A percentile compares a stretch with the other conserved stretches of the same genome.
Conservation (phyloP, 2,113 vertebrate genomes). For the Origma solitaria region DNA sequence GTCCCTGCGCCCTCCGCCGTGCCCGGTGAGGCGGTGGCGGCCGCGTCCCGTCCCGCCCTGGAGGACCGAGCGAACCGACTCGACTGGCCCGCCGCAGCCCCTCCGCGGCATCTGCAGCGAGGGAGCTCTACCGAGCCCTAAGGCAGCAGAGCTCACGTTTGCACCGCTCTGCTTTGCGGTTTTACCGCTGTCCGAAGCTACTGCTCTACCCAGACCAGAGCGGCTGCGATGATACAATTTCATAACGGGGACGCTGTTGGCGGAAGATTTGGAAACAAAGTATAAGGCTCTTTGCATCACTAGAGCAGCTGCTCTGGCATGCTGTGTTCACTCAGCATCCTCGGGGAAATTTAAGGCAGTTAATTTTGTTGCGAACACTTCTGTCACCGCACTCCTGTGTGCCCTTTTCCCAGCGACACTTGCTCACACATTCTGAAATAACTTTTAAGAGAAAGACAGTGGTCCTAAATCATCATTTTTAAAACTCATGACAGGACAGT, state of each 20-base stretch:
- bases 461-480: neutral
- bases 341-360: neutral
- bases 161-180: neutral
- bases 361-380: neutral
- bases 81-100: too few relatives aligned
- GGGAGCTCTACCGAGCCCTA: accelerated
- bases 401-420: neutral
- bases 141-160: accelerated
- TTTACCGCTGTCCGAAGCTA: accelerated
- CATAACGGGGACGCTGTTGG: neutral
- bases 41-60: too few relatives aligned
- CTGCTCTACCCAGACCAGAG: neutral
- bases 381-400: accelerated
- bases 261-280: neutral
- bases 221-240: accelerated
- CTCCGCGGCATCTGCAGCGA: neutral
- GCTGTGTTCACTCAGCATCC: neutral
- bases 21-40: neutral
- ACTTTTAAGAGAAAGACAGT: neutral
- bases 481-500: neutral
- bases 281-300: neutral
- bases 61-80: too few relatives aligned
- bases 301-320: neutral
- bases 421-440: neutral
- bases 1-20: neutral